Evolutionary conservation across 2,888 invertebrate genomes (phyloP), one percentile per base, ranked within the genome.

Genomic region (Philhelius pedissequus): DNA sequence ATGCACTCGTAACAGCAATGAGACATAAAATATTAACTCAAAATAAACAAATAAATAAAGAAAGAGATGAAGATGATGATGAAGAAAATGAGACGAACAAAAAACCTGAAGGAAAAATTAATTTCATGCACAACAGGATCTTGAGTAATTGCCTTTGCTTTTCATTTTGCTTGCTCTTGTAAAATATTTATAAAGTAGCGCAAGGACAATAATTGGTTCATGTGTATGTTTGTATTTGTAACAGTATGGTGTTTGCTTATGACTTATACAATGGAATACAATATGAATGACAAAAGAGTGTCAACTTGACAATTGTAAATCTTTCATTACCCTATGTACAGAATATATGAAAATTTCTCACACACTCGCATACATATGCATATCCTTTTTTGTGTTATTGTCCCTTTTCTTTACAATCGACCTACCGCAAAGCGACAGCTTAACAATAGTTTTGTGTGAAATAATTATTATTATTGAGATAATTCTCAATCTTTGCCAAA

Each of bases 41-140:
- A 83, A 83, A 82, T 68, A 73, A 68, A 76, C 81, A 81, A 78
- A 70, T 70, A 70, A 60, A 78, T 69, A 40, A 43, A n/a, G 38
- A 38, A 38, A 32, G n/a, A 60, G n/a, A 40, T 13, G 27, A 9
- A 35, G 43, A 81, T 32, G n/a, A n/a, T n/a, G n/a, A 35, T 68
- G 62, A 76, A 48, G 20, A 52, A 60, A 1, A 8, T 9, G 5
- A 45, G 43, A 45, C 4, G 20, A 48, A 73, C 13, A 4, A 32
- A 20, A 35, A 77, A 68, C 60, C 60, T 71, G 69, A 78, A 74
- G 74, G 79, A 84, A 80, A 84, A 84, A 84, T 84, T 80, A 80
- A 84, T 76, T 84, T 84, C 80, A 80, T 84, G 84, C 84, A 75
- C 70, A 84, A 84, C 84, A 84, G 80, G 75, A 84, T 84, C 79